These are phyloP conservation scores for Ictalurus punctatus DNA, from an alignment of 2,113 vertebrate species.

Conservation along the genomic window DNA sequence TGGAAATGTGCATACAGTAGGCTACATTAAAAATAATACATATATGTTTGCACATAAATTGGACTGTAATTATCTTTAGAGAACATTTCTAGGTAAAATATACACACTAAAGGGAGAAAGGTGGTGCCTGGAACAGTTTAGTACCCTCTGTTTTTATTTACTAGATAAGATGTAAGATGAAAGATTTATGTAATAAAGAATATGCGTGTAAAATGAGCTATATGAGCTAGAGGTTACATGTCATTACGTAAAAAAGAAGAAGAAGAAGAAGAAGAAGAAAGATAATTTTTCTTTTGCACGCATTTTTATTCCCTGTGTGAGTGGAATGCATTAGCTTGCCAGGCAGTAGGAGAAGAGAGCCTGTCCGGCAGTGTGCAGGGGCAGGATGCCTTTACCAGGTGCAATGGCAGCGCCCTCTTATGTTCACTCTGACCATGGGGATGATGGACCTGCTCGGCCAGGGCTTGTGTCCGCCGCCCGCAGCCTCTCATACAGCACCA, in stretches of 20 bases:
- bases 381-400: conserved; percentile 74
- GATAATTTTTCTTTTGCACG: neutral
- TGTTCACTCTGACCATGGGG: conserved; percentile 79
- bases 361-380: conserved; percentile 69
- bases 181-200: neutral
- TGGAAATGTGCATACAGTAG: neutral
- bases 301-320: neutral
- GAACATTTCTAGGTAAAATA: neutral
- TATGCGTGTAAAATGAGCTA: neutral
- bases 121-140: neutral
- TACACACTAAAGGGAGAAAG: neutral
- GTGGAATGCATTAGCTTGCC: conserved; percentile 26
- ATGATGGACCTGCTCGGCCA: conserved; percentile 64
- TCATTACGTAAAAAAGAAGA: neutral
- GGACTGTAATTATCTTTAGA: no score
- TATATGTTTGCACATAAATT: no score
- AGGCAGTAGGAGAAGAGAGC: conserved; percentile 33
- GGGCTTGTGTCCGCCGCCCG: neutral
- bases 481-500: neutral
- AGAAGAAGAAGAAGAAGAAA: neutral
- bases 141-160: neutral
- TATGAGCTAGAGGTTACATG: neutral
- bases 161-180: neutral
- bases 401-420: conserved; percentile 85
- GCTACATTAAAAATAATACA: neutral